Base-by-base conservation (phyloP, 2,888 invertebrate species). In the Frankliniella intonsa region DNA sequence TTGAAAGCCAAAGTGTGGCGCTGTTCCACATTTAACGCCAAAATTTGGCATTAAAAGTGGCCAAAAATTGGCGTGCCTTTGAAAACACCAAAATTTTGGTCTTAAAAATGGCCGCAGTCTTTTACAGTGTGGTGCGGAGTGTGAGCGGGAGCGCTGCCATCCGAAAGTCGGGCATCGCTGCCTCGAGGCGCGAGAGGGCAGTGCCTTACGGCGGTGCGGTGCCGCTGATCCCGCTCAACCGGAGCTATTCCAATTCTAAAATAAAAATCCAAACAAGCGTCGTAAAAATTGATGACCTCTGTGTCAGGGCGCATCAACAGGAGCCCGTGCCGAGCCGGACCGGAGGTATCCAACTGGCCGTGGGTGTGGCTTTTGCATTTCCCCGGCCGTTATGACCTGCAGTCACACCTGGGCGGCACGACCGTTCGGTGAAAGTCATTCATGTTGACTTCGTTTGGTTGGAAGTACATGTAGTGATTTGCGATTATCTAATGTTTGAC, bases 261-360 rank as follows among this genome's bases (percentile, higher is more conserved):
- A 76, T 76, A 76, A 76, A 76, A 76, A 76, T 76, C 69, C 25
- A 25, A 76, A 76, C 69, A 76, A 25, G 69, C 25, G 22, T 76
- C 69, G 69, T 76, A 76, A 76, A 76, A 76, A 76, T 76, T 76
- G 69, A 76, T 76, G 69, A 25, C 25, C 9, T 8, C 62, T 25
- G 69, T 76, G 69, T 76, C 69, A 25, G 69, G 25, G 25, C 69
- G 69, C 69, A 25, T 76, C 69, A 76, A 76, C 69, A 25, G 69
- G 22, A 76, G 69, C 69, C 69, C 69, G 69, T 76, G 69, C 69
- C 69, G 22, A 12, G 69, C 69, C n/a, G 22, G 12, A 25, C 25
- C 3, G 22, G 19, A 65, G 65, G 19, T 14, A 3, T 17, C 65
- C 22, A 22, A 12, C 22, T 22, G 25, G 69, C 69, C 1, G 62